Conservation (phyloP, 2,797 vertebrate species). For the Pangasius mekongensis region DNA sequence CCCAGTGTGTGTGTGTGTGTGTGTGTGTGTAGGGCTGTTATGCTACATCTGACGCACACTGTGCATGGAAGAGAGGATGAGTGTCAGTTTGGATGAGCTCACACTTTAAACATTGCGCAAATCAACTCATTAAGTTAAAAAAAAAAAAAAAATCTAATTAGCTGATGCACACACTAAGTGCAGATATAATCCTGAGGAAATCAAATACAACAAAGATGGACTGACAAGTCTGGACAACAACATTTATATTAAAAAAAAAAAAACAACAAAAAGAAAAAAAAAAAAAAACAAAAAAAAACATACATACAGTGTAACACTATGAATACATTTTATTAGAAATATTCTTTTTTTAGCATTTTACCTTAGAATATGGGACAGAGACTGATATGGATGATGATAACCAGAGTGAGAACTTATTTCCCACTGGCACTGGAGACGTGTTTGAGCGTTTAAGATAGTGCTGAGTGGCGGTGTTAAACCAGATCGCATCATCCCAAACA, state of each 20-base stretch:
- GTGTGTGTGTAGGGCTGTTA: neutral
- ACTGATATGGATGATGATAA: neutral
- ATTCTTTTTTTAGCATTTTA: neutral
- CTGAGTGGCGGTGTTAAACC: constrained; percentile 42
- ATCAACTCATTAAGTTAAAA: neutral
- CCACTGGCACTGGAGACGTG: neutral
- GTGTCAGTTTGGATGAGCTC: neutral
- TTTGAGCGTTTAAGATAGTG: neutral
- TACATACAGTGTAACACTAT: neutral
- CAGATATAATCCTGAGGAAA: neutral
- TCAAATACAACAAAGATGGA: neutral
- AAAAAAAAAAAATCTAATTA: neutral
- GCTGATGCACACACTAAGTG: neutral
- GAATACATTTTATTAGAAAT: neutral
- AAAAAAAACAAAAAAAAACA: neutral
- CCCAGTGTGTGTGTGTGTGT: neutral
- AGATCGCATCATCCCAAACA: constrained; percentile 57
- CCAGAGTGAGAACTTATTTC: neutral
- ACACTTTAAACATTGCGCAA: neutral
- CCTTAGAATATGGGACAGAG: neutral
- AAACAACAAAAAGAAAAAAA: neutral
- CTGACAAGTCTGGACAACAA: neutral
- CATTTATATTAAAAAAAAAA: neutral
- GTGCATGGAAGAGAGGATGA: neutral
- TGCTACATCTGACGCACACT: neutral